Percentiles rank a stretch among this genome's conserved stretches.
These are phyloP conservation scores for Spermophilus dauricus DNA, from an alignment of 2,113 vertebrate genomes.

Conservation along the genomic window DNA sequence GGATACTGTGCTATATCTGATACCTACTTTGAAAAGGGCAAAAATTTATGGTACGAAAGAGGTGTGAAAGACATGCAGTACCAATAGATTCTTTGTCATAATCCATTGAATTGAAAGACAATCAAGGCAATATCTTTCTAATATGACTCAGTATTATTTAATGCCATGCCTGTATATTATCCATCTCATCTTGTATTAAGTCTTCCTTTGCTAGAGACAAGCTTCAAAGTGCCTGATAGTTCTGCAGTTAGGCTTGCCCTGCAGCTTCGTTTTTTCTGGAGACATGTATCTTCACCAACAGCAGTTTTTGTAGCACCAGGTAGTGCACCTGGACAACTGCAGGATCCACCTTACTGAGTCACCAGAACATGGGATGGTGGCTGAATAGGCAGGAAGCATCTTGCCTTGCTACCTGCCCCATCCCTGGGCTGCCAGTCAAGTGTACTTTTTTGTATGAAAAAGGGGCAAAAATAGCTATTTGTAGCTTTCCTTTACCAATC, in stretches of 20 bases:
- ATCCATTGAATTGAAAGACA: background rate
- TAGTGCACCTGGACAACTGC: background rate
- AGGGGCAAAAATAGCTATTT: background rate
- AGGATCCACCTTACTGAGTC: background rate
- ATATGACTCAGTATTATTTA: background rate
- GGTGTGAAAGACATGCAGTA: background rate
- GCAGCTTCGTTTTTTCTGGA: background rate
- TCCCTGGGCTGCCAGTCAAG: background rate
- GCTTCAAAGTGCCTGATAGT: background rate
- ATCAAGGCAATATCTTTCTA: slow-evolving; percentile 1
- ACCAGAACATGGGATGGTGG: background rate
- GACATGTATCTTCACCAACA: background rate
- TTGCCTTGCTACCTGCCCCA: background rate
- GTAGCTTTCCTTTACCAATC: background rate
- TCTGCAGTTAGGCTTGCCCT: background rate
- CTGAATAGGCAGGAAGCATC: background rate
- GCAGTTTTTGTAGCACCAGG: no score
- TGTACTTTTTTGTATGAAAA: background rate
- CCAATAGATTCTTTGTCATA: background rate
- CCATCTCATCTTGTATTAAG: background rate
- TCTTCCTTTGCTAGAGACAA: background rate
- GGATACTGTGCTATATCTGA: background rate
- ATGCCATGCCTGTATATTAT: background rate
- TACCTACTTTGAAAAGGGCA: background rate
- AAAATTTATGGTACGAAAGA: background rate